A percentile compares a stretch with the other conserved stretches of the same genome.
Evolutionary conservation across 2,113 vertebrate species (phyloP).

Genomic region (Etia nguti): DNA sequence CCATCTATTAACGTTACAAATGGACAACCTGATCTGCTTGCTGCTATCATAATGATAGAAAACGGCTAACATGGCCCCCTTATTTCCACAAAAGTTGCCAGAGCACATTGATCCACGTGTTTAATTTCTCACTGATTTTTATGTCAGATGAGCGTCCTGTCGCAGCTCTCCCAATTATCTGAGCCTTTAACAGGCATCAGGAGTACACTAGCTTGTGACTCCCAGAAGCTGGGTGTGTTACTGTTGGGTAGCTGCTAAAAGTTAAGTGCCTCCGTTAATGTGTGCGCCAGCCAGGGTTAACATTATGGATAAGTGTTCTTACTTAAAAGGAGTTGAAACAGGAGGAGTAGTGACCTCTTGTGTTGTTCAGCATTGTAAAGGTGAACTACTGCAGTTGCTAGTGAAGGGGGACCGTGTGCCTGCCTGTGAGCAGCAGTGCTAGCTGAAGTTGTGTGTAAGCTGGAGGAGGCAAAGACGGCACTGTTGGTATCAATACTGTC

Average conservation of each 20-base stretch:
- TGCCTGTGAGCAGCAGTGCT: neutral
- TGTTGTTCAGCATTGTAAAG: neutral
- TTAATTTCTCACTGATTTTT: neutral
- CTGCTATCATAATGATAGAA: neutral
- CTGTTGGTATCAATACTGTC: neutral
- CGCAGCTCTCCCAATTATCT: neutral
- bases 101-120: neutral
- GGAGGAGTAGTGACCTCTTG: neutral
- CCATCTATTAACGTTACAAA: neutral
- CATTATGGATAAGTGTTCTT: rapidly evolving
- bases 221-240: neutral
- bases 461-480: neutral
- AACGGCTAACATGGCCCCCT: rapidly evolving
- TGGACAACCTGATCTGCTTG: neutral
- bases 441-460: neutral
- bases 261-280: too few species aligned
- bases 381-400: neutral
- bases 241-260: neutral
- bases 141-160: neutral
- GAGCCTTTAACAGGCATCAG: rapidly evolving
- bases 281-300: neutral
- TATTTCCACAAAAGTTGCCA: neutral
- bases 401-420: neutral
- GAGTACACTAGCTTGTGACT: neutral
- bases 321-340: rapidly evolving